Evolutionary conservation across 2,888 invertebrate species (phyloP), one percentile per base, ranked within the genome.

Genomic region (Sinopyrophorus schimmeli): DNA sequence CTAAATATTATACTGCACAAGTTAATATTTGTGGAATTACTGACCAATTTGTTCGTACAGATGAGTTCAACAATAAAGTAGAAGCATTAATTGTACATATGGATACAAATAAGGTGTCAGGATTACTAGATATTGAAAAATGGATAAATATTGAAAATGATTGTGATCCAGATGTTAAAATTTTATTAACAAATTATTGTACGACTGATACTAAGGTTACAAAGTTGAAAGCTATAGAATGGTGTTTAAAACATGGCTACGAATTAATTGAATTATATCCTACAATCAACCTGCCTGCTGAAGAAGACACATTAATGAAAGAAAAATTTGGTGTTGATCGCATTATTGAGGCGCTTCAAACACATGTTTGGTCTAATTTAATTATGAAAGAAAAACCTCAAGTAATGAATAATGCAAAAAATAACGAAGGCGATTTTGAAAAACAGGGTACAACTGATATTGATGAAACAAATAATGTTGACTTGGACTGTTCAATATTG

Each of bases 341-440:
- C 64, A 77, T 88, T 7, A 71, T 81, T 28, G 86, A 87, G 73
- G 85, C 85, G 30, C 70, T 89, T 18, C 81, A 86, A 61, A 81
- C 86, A 30, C 85, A 87, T 65, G 77, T 80, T 31, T 89, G 88
- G 87, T 79, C 87, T 14, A 86, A 86, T 69, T 73, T 87, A 53
- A 70, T 72, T 18, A 74, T 85, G 69, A 86, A 86, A 77, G 77
- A 80, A 77, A 58, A 54, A 50, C 47, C 54, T 31, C 52, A 27
- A 5, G 27, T 2, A 9, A 14, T 6, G 10, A 23, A 9, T 10
- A 15, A 20, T 12, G 37, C 20, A 15, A 26, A 24, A 15, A 11
- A 15, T 34, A 47, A 47, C 26, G 39, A 42, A 14, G 11, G 11
- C 35, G 31, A 31, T 30, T 17, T 34, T n/a, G 37, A 16, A 18